These are phyloP conservation scores for Heteromurus nitidus DNA, from an alignment of 2,888 invertebrate genomes.

Conservation along the genomic window DNA sequence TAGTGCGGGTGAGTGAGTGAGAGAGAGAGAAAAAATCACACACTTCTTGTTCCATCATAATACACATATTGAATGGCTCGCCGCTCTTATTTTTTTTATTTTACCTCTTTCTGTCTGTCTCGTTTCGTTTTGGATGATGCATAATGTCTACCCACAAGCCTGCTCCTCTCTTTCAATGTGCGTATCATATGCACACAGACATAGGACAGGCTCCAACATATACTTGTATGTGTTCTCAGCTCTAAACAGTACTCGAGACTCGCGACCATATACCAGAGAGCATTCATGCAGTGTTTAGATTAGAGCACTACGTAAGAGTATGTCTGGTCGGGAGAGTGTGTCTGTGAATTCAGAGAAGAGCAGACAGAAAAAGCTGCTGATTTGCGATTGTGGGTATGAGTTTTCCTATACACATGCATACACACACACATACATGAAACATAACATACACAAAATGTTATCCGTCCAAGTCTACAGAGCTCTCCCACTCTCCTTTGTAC, in stretches of 20 bases:
- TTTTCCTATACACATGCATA: not conserved
- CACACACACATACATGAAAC: not conserved
- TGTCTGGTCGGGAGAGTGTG: too few species aligned
- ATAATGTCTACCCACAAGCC: not conserved
- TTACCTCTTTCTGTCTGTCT: conserved; percentile 59
- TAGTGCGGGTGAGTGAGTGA: too few species aligned
- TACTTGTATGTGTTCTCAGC: too few species aligned
- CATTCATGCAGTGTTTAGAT: too few species aligned
- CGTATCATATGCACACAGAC: not conserved
- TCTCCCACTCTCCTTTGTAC: not conserved
- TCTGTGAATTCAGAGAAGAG: too few species aligned
- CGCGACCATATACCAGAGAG: too few species aligned
- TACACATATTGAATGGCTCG: conserved; percentile 32
- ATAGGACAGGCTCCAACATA: conserved; percentile 12
- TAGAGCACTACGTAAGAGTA: too few species aligned
- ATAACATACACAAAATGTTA: too few species aligned
- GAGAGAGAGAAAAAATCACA: conserved; percentile 27
- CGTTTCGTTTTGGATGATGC: conserved; percentile 20
- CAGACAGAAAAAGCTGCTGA: not conserved
- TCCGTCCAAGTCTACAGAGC: not conserved
- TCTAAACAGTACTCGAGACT: not conserved
- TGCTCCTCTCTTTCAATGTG: not conserved
- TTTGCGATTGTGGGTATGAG: too few species aligned
- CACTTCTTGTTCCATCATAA: conserved; percentile 12
- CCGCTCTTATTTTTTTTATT: conserved; percentile 45